Evolutionary conservation across 2,797 vertebrate species (phyloP), one percentile per base, ranked within the genome.

Genomic region (Decapterus maruadsi): DNA sequence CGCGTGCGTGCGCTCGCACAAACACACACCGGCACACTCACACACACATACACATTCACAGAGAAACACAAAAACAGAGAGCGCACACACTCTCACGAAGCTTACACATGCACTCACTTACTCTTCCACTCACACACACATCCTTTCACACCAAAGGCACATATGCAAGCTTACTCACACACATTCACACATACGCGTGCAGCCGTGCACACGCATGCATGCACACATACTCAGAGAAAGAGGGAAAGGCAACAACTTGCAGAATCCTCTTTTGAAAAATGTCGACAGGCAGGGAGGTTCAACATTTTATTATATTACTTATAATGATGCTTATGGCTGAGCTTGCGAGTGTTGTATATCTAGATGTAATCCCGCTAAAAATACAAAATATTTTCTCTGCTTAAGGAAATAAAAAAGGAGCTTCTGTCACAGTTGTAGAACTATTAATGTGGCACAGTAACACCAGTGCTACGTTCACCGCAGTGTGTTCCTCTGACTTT

Each of bases 221-320:
- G 17, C 40, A 16, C 45, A n/a, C 48, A 58, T 26, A 29, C 40
- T 61, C 51, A 19, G 36, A 31, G 13, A 20, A 43, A 51, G 17
- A 63, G 1, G 53, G 46, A 78, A 59, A 62, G 50, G 20, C 46
- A 61, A 73, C 48, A 68, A 72, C 16, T 42, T 79, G 48, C 75
- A 76, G 26, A 59, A 54, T 72, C 17, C 53, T 71, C 36, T 68
- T 81, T 60, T 36, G 19, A 62, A 67, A 75, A 79, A 22, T 50
- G 60, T 58, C 69, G 67, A 65, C 56, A 59, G 50, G 8, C 29
- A 64, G 51, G 29, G 36, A 31, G 53, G 53, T 60, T 83, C 29
- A 64, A 68, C 46, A 61, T 43, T 51, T 45, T 64, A 68, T 53
- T 77, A 16, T 64, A 51, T 75, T 63, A 72, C 70, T 74, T 68